A percentile compares a stretch with the other conserved stretches of the same genome.
Evolutionary conservation across 2,797 vertebrate species (phyloP).

Genomic region (Galagoides demidoff): DNA sequence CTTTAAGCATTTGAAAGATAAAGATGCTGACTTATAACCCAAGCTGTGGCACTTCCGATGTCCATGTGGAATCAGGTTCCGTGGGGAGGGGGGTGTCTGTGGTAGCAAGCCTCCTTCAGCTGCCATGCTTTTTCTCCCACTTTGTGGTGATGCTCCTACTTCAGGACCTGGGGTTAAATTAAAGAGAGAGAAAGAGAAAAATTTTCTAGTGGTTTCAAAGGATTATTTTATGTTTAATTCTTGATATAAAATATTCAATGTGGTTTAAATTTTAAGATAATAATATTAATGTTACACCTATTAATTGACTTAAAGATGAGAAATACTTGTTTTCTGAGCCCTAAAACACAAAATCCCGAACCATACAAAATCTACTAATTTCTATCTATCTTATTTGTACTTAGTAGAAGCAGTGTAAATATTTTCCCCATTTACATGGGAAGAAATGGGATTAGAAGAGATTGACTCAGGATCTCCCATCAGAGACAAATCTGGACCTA

Average conservation of each 20-base stretch:
- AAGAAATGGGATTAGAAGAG: not conserved
- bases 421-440: not conserved
- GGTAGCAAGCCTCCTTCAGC: constrained; percentile 91
- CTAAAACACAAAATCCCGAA: constrained; percentile 47
- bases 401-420: not conserved
- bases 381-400: not conserved
- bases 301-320: constrained; percentile 38
- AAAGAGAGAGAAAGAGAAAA: not conserved
- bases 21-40: constrained; percentile 96
- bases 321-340: not conserved
- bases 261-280: constrained; percentile 44
- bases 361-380: constrained; percentile 10
- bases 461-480: not conserved
- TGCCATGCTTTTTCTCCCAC: constrained; percentile 90
- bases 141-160: constrained; percentile 93
- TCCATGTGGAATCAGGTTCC: constrained; percentile 95
- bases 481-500: not conserved
- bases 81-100: constrained; percentile 95
- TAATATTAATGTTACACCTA: not conserved
- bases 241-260: not conserved
- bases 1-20: not conserved
- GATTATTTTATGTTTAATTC: constrained; percentile 15
- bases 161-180: constrained; percentile 90
- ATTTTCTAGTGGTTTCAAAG: not conserved
- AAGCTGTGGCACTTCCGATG: constrained; percentile 99